phyloP scores from a whole-genome alignment of 2,797 vertebrate genomes.

The Xenentodon cancila region DNA sequence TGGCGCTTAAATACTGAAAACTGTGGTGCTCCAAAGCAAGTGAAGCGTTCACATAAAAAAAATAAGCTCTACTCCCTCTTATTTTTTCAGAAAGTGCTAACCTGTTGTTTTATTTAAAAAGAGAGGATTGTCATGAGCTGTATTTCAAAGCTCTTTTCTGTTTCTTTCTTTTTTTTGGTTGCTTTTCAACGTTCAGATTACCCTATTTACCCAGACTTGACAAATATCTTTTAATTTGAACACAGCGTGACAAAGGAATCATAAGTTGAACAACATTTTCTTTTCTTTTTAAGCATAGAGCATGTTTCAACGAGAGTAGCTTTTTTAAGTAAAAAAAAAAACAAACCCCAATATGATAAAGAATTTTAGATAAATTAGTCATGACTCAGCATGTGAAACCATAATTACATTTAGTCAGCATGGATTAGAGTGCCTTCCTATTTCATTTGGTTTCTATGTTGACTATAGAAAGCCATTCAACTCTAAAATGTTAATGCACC shows the following conservation, averaged over 20 bases:
- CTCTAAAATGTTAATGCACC: slow-evolving; percentile 40
- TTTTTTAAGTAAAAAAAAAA: neutral
- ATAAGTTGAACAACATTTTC: neutral
- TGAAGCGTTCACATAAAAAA: no score
- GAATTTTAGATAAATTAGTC: no score
- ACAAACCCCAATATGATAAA: neutral
- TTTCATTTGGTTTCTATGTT: slow-evolving; percentile 20
- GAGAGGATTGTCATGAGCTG: neutral
- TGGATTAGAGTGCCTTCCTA: slow-evolving; percentile 17
- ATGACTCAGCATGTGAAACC: no score
- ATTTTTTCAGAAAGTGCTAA: no score
- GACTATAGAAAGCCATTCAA: slow-evolving; percentile 30
- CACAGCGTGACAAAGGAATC: neutral
- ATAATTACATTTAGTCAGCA: neutral
- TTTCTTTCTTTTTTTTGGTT: neutral
- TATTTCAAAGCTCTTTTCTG: neutral
- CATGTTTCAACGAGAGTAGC: neutral
- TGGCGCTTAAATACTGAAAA: no score
- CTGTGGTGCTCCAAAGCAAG: no score
- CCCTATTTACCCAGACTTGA: neutral
- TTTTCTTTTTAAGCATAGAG: neutral
- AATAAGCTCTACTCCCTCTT: no score
- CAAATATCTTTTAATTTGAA: neutral
- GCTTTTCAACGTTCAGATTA: neutral
- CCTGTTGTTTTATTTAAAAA: neutral